Evolutionary conservation across 53 echinoderm and acorn worm species (phyloP), one percentile per base, ranked within the genome.

Genomic region (Apostichopus leukothele): DNA sequence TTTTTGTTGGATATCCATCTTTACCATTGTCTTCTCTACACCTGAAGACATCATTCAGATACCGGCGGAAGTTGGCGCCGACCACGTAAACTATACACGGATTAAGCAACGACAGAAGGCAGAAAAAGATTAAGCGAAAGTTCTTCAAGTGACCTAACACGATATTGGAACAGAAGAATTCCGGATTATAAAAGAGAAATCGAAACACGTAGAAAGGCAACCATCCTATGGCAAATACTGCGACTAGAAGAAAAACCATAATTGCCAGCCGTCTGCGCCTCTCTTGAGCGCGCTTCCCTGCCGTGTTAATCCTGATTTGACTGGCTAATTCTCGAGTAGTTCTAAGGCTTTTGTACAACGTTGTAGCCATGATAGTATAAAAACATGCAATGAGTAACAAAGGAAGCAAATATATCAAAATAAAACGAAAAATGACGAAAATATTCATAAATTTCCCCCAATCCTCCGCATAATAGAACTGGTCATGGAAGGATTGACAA

Each of bases 201-300:
- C 50, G 67, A 50, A 66, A 85, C 21, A 85, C 21, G 50, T 85
- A 85, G 50, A 67, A 85, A 85, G 85, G 85, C 85, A 85, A 67
- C 85, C 85, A 85, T 85, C 85, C 85, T 11, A 85, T 66, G 18
- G 85, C 85, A 67, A 85, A 85, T 18, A 66, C 85, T 9, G n/a
- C 25, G 5, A 85, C 85, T 18, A 85, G 67, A 10, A 85, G 85
- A 26, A 85, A 67, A 12, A 85, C 85, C 85, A 85, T 85, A 4
- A 85, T 66, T 27, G 85, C 85, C 0, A 85, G 50, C 66, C 85
- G 85, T 8, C 85, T 25, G 25, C 85, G 61, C 22, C 85, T 21
- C 11, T 50, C 9, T 7, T 85, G 85, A 18, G 85, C 85, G 7
- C 50, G 63, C 50, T 50, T 23, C 39, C 85, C 85, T 14, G 85